Conservation (phyloP, 2,113 vertebrate species). For the Hepsetus odoe region DNA sequence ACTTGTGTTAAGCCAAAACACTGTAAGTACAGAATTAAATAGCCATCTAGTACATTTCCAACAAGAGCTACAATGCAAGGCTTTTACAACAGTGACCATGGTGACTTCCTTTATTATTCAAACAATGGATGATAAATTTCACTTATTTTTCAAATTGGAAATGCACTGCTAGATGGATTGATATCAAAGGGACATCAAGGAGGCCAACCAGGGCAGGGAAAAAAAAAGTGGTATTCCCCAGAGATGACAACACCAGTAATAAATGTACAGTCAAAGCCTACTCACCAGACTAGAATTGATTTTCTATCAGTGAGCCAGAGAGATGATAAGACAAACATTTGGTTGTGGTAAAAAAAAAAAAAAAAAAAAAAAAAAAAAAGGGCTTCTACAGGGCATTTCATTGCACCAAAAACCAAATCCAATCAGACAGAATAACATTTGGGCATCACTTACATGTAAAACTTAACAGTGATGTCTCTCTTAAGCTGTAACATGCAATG, state of each 20-base stretch:
- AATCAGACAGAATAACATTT: background rate
- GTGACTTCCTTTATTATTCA: background rate
- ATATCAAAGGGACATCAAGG: conserved; percentile 55
- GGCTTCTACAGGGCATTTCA: background rate
- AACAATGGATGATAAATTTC: background rate
- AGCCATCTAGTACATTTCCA: conserved; percentile 54
- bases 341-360: conserved; percentile 33
- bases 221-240: background rate
- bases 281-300: conserved; percentile 88
- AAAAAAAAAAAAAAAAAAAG: no score
- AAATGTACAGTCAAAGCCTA: conserved; percentile 74
- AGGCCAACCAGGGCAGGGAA: conserved; percentile 41
- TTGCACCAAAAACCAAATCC: conserved; percentile 1
- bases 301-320: conserved; percentile 83
- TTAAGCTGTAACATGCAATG: background rate
- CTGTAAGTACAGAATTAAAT: conserved; percentile 4
- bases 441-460: background rate
- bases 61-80: background rate
- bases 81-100: background rate
- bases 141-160: conserved; percentile 65
- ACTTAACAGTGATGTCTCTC: background rate
- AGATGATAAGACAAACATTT: conserved; percentile 44
- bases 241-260: conserved; percentile 38
- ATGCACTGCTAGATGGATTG: conserved; percentile 70
- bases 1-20: conserved; percentile 13